These are phyloP conservation scores for Panagrolaimus sp. DNA, from an alignment of 1,140 invertebrate species.

Conservation along the genomic window DNA sequence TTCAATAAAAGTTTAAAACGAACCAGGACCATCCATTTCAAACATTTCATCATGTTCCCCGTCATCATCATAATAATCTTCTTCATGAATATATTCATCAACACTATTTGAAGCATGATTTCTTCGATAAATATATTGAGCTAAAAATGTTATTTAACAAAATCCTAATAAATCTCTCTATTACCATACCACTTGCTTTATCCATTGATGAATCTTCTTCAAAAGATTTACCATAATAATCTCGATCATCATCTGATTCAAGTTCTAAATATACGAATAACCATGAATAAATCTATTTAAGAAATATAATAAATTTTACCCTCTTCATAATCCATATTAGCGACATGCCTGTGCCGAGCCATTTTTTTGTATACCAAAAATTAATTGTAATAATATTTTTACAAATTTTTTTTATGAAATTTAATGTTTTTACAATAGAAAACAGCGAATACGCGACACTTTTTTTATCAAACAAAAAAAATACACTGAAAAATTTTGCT, in stretches of 20 bases:
- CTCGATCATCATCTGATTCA: constrained; percentile 39
- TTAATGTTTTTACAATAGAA: too few species aligned
- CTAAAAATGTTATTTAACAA: not conserved
- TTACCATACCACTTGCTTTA: constrained; percentile 18
- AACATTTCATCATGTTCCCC: constrained; percentile 26
- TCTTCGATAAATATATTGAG: not conserved
- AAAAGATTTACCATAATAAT: constrained; percentile 38
- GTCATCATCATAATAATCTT: not conserved
- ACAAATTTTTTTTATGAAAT: too few species aligned
- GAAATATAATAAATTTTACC: too few species aligned
- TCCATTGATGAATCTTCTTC: constrained; percentile 27
- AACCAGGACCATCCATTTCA: constrained; percentile 26
- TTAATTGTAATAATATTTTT: too few species aligned
- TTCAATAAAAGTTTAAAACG: constrained; percentile 29
- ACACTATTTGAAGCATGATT: constrained; percentile 17
- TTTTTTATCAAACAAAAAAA: not conserved
- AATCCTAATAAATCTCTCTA: constrained; percentile 1
- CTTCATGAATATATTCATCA: constrained; percentile 14
- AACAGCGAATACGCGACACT: too few species aligned
- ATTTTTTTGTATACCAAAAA: too few species aligned
- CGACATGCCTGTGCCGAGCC: too few species aligned
- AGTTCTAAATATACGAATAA: not conserved
- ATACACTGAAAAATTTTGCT: not conserved
- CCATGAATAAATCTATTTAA: too few species aligned
- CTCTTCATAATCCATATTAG: too few species aligned